phyloP scores from a whole-genome alignment of 2,797 vertebrate species.

The Syngnathus acus region DNA sequence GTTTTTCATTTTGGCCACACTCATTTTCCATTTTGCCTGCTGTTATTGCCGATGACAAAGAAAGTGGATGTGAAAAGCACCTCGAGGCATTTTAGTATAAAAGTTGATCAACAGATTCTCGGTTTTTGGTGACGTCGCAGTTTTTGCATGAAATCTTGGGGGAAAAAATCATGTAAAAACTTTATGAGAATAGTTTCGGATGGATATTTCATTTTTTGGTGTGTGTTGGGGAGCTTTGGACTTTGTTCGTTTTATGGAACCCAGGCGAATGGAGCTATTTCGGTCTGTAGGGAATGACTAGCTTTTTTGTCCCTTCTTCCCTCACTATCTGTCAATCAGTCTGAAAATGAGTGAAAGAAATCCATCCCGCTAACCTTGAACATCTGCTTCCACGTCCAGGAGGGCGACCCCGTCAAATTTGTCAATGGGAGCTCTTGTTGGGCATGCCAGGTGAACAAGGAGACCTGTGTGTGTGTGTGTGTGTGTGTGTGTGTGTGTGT shows the following conservation, averaged over 20 bases:
- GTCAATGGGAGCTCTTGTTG: conserved; percentile 65
- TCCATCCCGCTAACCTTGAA: conserved; percentile 52
- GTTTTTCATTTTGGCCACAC: neutral
- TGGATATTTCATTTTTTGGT: too few relatives aligned
- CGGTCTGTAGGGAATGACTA: neutral
- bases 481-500: too few relatives aligned
- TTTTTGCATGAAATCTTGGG: too few relatives aligned
- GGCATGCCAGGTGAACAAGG: conserved; percentile 52
- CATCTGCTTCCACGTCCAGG: conserved; percentile 55
- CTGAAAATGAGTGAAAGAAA: too few relatives aligned
- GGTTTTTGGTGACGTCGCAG: too few relatives aligned
- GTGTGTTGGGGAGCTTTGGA: neutral
- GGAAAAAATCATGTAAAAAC: too few relatives aligned
- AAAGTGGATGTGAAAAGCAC: conserved; percentile 24
- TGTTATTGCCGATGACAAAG: conserved; percentile 7
- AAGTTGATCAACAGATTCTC: too few relatives aligned
- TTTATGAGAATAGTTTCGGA: too few relatives aligned
- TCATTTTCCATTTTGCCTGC: neutral
- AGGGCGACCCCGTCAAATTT: conserved; percentile 21
- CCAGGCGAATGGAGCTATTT: too few relatives aligned
- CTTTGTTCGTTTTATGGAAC: neutral
- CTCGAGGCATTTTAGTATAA: too few relatives aligned
- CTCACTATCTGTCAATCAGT: conserved; percentile 12
- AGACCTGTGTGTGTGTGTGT: conserved; percentile 10
- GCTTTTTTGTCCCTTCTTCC: conserved; percentile 10